Percentiles rank a stretch among this genome's conserved stretches.
phyloP scores from a whole-genome alignment of 2,113 vertebrate genomes.

The Arizona elegans region DNA sequence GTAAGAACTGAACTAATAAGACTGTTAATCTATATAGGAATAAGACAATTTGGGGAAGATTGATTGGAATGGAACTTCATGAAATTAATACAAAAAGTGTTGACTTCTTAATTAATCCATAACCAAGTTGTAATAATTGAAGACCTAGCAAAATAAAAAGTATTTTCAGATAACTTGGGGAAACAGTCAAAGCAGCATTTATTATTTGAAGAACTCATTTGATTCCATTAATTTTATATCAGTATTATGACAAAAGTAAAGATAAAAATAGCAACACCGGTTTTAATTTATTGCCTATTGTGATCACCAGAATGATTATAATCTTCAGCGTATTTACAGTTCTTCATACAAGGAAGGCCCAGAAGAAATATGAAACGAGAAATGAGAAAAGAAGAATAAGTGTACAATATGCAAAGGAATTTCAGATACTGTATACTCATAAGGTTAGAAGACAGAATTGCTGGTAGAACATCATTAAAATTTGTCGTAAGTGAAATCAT shows the following conservation, averaged over 20 bases:
- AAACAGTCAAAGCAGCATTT: not conserved
- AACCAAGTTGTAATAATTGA: not conserved
- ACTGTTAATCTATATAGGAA: not conserved
- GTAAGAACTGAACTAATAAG: not conserved
- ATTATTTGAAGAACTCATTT: not conserved
- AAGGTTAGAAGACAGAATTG: constrained; percentile 36
- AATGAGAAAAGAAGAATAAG: constrained; percentile 26
- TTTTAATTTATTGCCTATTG: constrained; percentile 1
- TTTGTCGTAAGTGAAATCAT: not conserved
- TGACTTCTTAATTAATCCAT: not conserved
- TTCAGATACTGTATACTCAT: constrained; percentile 15
- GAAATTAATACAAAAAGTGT: not conserved
- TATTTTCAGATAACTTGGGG: not conserved
- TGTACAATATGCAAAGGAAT: constrained; percentile 25
- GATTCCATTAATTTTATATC: not conserved
- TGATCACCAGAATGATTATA: constrained; percentile 14
- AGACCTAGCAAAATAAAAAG: not conserved
- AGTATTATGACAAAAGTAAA: not conserved
- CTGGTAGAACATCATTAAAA: not conserved
- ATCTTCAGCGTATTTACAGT: constrained; percentile 18
- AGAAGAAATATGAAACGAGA: not conserved
- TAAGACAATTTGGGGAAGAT: not conserved
- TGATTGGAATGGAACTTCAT: not conserved
- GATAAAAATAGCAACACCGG: not conserved
- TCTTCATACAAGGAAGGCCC: constrained; percentile 20